These are phyloP conservation scores for Paratilapia polleni DNA, from an alignment of 2,113 vertebrate genomes.

Conservation along the genomic window DNA sequence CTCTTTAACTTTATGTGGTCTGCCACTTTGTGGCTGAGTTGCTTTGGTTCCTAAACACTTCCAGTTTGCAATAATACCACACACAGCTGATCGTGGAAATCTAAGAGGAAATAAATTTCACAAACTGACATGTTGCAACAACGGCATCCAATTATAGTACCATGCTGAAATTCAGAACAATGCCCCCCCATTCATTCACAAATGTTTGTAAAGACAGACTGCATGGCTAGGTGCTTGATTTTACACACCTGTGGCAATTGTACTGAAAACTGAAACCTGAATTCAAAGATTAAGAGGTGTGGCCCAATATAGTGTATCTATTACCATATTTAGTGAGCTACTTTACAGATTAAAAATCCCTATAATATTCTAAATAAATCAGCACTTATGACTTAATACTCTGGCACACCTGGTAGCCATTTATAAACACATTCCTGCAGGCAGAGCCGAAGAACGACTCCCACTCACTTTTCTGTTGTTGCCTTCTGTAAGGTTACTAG, in stretches of 20 bases:
- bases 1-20: background rate
- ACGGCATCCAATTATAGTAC: background rate
- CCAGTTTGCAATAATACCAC: background rate
- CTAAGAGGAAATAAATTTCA: background rate
- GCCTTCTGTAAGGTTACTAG: background rate
- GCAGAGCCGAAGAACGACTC: background rate
- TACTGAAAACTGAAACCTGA: background rate
- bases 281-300: background rate
- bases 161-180: background rate
- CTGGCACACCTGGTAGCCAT: background rate
- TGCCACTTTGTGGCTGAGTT: no score
- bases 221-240: fast-evolving
- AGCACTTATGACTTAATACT: fast-evolving
- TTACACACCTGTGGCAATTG: no score
- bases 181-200: background rate
- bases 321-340: background rate
- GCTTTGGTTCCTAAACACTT: background rate
- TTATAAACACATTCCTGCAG: background rate
- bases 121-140: background rate
- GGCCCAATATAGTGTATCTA: background rate
- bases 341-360: background rate
- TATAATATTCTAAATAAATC: background rate
- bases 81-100: fast-evolving
- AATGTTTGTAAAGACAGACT: background rate
- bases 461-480: background rate